Evolutionary conservation across 2,888 invertebrate species (phyloP).

Genomic region (Labia minor): DNA sequence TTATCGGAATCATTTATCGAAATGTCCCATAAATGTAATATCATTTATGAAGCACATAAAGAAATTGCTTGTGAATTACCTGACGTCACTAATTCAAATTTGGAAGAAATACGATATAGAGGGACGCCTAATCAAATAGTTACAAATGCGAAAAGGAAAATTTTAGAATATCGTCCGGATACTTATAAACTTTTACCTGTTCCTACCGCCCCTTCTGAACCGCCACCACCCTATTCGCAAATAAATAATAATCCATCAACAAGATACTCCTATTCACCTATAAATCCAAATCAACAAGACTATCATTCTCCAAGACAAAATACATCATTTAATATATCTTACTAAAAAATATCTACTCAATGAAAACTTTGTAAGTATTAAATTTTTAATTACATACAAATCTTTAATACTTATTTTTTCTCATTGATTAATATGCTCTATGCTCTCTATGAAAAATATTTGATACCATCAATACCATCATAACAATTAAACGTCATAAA

Average conservation of each 20-base stretch:
- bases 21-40: constrained; percentile 38
- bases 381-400: too few relatives aligned
- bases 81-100: constrained; percentile 37
- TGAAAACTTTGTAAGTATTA: too few relatives aligned
- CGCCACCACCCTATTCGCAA: constrained; percentile 25
- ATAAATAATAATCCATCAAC: constrained; percentile 9
- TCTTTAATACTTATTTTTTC: too few relatives aligned
- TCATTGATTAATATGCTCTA: too few relatives aligned
- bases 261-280: neutral
- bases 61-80: constrained; percentile 39
- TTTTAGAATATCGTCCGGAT: constrained; percentile 31
- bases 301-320: neutral
- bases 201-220: constrained; percentile 21
- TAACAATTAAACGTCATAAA: too few relatives aligned
- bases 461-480: too few relatives aligned
- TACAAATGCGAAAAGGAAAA: constrained; percentile 33
- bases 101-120: constrained; percentile 38
- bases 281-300: neutral
- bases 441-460: too few relatives aligned
- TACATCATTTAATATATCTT: neutral
- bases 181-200: constrained; percentile 19
- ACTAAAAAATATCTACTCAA: too few relatives aligned
- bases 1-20: constrained; percentile 41
- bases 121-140: constrained; percentile 35
- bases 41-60: constrained; percentile 40